A percentile compares a stretch with the other conserved stretches of the same genome.
Conservation (phyloP, 2,888 invertebrate genomes). For the Aphidoletes aphidimyza region DNA sequence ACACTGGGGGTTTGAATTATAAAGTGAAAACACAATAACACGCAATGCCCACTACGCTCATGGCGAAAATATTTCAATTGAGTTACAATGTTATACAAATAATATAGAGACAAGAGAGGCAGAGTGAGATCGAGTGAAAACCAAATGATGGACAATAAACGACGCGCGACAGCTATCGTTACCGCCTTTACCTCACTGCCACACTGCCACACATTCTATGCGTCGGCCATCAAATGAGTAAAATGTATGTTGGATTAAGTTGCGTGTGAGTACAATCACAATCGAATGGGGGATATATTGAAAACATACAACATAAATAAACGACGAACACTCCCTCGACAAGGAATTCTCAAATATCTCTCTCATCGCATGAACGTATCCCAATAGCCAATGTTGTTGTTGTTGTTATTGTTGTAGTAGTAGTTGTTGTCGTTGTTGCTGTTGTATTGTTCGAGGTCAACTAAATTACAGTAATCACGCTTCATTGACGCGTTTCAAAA, state of each 20-base stretch:
- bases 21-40: background rate
- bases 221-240: background rate
- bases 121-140: background rate
- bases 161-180: too few species aligned
- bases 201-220: background rate
- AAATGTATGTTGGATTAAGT: background rate
- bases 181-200: too few species aligned
- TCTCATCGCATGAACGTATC: background rate
- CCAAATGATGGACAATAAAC: background rate
- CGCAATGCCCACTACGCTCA: background rate
- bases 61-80: background rate
- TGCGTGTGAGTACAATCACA: slow-evolving; percentile 4
- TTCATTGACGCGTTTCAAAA: background rate
- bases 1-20: background rate
- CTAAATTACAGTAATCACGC: slow-evolving; percentile 27
- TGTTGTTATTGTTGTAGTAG: too few species aligned
- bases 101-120: too few species aligned
- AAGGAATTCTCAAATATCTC: background rate
- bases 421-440: too few species aligned
- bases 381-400: too few species aligned
- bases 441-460: slow-evolving; percentile 13
- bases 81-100: background rate
- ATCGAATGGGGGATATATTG: background rate
- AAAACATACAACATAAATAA: slow-evolving; percentile 18
- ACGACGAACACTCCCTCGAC: background rate